These are phyloP conservation scores for Chaetodon trifascialis DNA, from an alignment of 2,113 vertebrate species.

Conservation along the genomic window DNA sequence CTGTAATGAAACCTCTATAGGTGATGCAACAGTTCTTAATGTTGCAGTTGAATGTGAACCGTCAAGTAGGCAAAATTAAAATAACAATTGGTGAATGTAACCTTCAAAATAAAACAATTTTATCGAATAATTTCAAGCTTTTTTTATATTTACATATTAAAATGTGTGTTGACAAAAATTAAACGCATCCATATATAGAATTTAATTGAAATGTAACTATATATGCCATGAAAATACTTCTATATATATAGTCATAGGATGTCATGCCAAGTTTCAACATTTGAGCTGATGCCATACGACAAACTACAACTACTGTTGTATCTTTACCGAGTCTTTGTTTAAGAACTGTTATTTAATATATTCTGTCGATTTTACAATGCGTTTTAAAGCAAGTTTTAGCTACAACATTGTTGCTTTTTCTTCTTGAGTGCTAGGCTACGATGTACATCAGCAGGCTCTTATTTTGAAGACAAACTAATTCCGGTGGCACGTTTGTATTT, in stretches of 20 bases:
- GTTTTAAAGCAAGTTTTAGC: neutral
- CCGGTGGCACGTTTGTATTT: neutral
- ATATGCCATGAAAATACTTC: no score
- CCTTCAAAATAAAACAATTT: slow-evolving; percentile 21
- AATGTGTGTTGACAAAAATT: neutral
- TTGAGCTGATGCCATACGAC: neutral
- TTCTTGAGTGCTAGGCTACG: neutral
- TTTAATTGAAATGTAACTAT: neutral
- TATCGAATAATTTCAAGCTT: neutral
- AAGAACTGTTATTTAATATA: neutral
- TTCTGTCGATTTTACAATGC: neutral
- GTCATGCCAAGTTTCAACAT: neutral
- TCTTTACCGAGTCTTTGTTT: neutral
- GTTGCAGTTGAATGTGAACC: neutral
- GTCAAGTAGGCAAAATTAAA: neutral
- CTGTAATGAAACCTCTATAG: neutral
- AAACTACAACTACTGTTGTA: neutral
- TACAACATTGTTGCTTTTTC: neutral
- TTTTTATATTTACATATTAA: neutral
- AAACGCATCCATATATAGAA: neutral
- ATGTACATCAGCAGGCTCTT: neutral
- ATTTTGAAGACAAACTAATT: slow-evolving; percentile 4
- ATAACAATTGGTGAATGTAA: neutral
- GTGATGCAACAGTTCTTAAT: slow-evolving; percentile 14
- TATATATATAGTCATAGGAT: neutral